phyloP scores from a whole-genome alignment of 2,888 invertebrate genomes.

The Drosophila quinaria region DNA sequence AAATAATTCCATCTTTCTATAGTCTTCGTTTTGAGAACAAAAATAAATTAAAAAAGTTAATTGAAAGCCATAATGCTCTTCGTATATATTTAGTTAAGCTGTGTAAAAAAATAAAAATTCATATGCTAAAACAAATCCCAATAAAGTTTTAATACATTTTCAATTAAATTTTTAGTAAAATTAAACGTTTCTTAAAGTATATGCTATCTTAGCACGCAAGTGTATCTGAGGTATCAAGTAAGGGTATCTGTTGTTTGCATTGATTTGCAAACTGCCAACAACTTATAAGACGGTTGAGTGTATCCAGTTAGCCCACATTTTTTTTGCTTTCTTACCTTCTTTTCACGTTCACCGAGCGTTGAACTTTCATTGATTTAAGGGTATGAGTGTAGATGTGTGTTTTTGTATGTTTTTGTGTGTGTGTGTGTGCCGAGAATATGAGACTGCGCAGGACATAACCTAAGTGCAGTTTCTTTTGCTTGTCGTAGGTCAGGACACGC shows the following conservation, averaged over 20 bases:
- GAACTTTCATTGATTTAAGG: conserved; percentile 71
- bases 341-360: conserved; percentile 58
- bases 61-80: no score
- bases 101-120: no score
- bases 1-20: no score
- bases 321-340: conserved; percentile 17
- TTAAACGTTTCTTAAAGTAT: no score
- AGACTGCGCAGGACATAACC: conserved; percentile 76
- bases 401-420: conserved; percentile 1
- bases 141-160: no score
- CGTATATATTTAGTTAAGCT: no score
- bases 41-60: no score
- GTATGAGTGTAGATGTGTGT: neutral
- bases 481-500: conserved; percentile 72
- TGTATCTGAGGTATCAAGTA: no score
- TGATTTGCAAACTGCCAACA: neutral
- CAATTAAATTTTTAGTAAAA: no score
- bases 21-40: no score
- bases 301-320: conserved; percentile 30
- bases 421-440: conserved; percentile 43
- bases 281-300: conserved; percentile 15
- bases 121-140: no score
- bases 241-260: conserved; percentile 11
- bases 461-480: conserved; percentile 53
- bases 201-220: no score